Percentiles rank a stretch among this genome's conserved stretches.
phyloP scores from a whole-genome alignment of 92 coral and sea anemone species.

The Epizoanthus rinbou region DNA sequence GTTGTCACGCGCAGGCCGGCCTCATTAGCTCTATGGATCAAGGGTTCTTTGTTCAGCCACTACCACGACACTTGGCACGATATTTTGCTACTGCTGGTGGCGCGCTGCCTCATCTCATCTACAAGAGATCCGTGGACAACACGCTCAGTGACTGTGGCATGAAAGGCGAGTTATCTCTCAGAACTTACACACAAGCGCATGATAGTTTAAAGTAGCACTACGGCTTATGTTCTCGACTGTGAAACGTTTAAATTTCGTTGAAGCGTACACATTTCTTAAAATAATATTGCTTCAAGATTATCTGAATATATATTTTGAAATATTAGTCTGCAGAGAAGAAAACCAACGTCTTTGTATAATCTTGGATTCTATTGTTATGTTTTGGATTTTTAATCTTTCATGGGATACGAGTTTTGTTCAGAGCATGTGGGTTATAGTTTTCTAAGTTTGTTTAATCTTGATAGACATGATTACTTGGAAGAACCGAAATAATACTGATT shows the following conservation, averaged over 20 bases:
- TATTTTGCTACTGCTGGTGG: constrained; percentile 43
- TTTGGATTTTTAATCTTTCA: no score
- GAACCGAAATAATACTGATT: no score
- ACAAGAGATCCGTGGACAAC: constrained; percentile 56
- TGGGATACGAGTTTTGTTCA: no score
- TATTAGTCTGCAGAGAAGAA: no score
- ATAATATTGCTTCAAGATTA: no score
- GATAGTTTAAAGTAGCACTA: neutral
- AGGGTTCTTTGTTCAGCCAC: constrained; percentile 65
- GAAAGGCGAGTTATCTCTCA: constrained; percentile 21
- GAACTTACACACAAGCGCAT: neutral
- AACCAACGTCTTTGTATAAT: no score
- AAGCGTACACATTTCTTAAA: neutral
- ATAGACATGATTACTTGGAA: no score
- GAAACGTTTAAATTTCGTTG: neutral
- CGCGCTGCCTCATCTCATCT: constrained; percentile 67
- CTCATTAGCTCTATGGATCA: constrained; percentile 50
- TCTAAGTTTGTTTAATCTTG: no score
- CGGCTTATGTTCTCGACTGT: no score
- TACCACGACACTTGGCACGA: constrained; percentile 70
- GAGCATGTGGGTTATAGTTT: no score
- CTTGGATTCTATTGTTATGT: no score
- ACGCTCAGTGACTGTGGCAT: constrained; percentile 53
- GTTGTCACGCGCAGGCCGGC: constrained; percentile 42
- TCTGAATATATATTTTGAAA: no score